These are phyloP conservation scores for Micoletzkya japonica DNA, from an alignment of 2,888 invertebrate genomes.

Conservation along the genomic window DNA sequence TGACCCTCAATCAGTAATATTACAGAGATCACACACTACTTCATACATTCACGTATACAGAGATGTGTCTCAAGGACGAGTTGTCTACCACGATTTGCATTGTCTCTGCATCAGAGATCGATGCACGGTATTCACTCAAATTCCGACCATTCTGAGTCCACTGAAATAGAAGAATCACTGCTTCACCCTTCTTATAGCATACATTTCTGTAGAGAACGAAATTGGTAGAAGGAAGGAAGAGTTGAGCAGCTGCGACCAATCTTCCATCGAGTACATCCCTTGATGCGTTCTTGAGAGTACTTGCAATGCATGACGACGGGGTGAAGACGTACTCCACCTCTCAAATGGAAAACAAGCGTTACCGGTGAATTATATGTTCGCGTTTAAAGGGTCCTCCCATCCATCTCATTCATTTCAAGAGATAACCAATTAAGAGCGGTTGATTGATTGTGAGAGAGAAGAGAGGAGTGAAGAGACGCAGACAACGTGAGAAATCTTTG, in stretches of 20 bases:
- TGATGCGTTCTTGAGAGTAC: not conserved
- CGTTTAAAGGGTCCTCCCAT: too few relatives aligned
- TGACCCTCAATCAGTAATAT: not conserved
- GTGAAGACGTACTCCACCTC: not conserved
- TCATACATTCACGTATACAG: not conserved
- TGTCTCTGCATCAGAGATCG: not conserved
- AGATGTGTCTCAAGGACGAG: not conserved
- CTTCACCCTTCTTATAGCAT: not conserved
- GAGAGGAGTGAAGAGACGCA: too few relatives aligned
- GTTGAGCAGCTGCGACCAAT: not conserved
- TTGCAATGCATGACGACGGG: not conserved
- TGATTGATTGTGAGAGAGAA: too few relatives aligned
- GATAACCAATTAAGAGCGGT: too few relatives aligned
- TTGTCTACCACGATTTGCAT: not conserved
- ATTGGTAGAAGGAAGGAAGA: slow-evolving; percentile 3
- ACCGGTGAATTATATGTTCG: too few relatives aligned
- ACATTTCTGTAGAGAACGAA: slow-evolving; percentile 4
- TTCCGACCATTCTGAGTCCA: not conserved
- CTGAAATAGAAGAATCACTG: not conserved
- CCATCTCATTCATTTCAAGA: too few relatives aligned
- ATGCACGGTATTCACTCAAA: not conserved
- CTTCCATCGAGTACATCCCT: not conserved
- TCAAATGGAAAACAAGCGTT: not conserved
- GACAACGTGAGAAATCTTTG: too few relatives aligned
- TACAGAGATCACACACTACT: not conserved